Evolutionary conservation across 2,113 vertebrate species (phyloP).

Genomic region (Himantopus leucocephalus): DNA sequence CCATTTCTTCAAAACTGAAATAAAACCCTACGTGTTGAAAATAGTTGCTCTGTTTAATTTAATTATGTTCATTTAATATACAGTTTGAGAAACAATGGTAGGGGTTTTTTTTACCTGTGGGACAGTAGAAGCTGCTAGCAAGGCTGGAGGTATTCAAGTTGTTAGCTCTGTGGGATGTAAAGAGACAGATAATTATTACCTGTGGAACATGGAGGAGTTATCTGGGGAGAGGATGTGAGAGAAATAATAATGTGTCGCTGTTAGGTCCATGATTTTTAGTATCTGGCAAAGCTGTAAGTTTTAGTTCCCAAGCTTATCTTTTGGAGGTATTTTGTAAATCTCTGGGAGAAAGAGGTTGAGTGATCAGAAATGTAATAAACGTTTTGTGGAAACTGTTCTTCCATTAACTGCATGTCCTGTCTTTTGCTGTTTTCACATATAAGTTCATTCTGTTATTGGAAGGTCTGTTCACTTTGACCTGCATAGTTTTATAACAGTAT

Average conservation of each 20-base stretch:
- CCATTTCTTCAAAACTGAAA: neutral
- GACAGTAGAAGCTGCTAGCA: neutral
- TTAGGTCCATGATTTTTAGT: neutral
- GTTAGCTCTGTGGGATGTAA: constrained; percentile 28
- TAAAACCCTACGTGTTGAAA: neutral
- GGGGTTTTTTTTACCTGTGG: neutral
- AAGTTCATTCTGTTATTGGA: neutral
- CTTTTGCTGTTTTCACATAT: neutral
- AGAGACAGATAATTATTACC: constrained; percentile 46
- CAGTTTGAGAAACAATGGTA: neutral
- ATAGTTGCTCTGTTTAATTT: neutral
- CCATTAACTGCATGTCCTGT: neutral
- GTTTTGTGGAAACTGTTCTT: neutral
- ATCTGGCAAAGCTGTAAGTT: neutral
- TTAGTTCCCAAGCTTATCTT: neutral
- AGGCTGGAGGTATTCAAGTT: neutral
- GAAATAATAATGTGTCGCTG: neutral
- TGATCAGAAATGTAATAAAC: neutral
- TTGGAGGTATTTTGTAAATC: neutral
- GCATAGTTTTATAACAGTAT: neutral
- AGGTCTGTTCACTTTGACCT: neutral
- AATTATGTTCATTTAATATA: neutral
- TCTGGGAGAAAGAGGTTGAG: neutral
- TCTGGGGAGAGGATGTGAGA: neutral
- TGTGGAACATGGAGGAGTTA: constrained; percentile 25